Conservation (phyloP, 2,888 invertebrate genomes). For the Dione juno region DNA sequence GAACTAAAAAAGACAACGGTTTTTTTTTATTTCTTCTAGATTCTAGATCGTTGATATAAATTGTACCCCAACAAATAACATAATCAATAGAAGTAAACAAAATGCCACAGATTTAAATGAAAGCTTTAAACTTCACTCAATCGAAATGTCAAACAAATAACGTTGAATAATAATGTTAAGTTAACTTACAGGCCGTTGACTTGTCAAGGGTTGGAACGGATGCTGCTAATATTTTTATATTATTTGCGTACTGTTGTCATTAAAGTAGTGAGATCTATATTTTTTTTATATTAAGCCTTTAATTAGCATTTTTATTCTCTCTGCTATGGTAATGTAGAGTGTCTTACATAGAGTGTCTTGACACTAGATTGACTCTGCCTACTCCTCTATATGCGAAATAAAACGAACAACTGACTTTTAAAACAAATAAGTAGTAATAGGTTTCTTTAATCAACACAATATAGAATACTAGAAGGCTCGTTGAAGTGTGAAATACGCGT, state of each 20-base stretch:
- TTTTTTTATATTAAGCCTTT: background rate
- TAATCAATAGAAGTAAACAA: background rate
- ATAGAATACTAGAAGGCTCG: no score
- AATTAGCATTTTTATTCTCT: no score
- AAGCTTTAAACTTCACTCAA: background rate
- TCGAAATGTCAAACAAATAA: constrained; percentile 8
- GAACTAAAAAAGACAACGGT: no score
- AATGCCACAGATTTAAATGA: background rate
- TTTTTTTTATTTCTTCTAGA: no score
- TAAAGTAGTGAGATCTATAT: background rate
- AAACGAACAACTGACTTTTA: no score
- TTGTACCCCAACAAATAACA: background rate
- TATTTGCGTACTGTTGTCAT: background rate
- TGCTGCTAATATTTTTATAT: background rate
- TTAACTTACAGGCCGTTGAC: background rate
- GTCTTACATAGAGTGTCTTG: no score
- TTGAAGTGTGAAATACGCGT: no score
- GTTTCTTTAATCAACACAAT: no score
- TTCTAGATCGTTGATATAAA: background rate
- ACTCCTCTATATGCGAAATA: no score
- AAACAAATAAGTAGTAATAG: no score
- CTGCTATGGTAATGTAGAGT: no score
- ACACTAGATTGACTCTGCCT: no score
- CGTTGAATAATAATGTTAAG: constrained; percentile 13
- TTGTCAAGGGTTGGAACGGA: background rate